phyloP scores from a whole-genome alignment of 2,113 vertebrate species.

The Coregonus clupeaformis region DNA sequence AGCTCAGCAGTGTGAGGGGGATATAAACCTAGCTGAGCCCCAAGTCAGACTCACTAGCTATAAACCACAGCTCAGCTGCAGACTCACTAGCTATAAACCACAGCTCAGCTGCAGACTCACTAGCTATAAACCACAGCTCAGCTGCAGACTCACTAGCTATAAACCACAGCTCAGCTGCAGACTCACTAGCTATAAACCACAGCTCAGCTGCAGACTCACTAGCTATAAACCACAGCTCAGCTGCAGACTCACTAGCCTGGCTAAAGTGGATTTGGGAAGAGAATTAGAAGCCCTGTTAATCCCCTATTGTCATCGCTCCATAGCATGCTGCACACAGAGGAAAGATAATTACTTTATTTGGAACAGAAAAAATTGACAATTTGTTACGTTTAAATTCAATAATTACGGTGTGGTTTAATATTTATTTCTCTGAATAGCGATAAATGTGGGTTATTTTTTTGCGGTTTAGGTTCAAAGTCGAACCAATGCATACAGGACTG shows the following conservation, averaged over 20 bases:
- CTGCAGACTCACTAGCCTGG: conserved; percentile 19
- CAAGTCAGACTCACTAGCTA: conserved; percentile 27
- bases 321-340: conserved; percentile 41
- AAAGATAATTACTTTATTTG: conserved; percentile 53
- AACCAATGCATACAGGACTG: no score
- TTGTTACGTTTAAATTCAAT: conserved; percentile 56
- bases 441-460: conserved; percentile 11
- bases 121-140: conserved; percentile 45
- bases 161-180: conserved; percentile 24
- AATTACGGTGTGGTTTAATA: conserved; percentile 48
- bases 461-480: no score
- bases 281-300: conserved; percentile 63
- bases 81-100: not conserved
- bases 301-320: conserved; percentile 54
- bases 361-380: conserved; percentile 37
- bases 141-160: conserved; percentile 16
- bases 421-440: conserved; percentile 43
- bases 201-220: conserved; percentile 32
- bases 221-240: conserved; percentile 45
- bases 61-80: conserved; percentile 45
- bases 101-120: conserved; percentile 31
- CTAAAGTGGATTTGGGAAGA: conserved; percentile 68
- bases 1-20: not conserved
- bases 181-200: not conserved
- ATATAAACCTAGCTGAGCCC: not conserved